Evolutionary conservation across 92 coral and sea anemone species (phyloP).

Genomic region (Palythoa grandis): DNA sequence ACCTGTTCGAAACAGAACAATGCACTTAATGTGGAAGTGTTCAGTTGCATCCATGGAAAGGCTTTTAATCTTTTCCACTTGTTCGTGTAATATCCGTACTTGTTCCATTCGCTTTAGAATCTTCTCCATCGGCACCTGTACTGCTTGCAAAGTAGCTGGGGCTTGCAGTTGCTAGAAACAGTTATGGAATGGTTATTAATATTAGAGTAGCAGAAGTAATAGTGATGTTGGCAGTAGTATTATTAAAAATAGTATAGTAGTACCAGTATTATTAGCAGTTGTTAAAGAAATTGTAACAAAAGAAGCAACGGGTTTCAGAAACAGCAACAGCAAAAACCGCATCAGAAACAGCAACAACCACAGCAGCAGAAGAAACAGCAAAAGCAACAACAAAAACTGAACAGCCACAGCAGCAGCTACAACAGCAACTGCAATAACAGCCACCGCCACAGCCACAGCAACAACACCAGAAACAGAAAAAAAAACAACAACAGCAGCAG

Average conservation of each 20-base stretch:
- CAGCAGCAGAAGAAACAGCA: no score
- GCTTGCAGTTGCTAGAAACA: conserved; percentile 70
- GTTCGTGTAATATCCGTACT: conserved; percentile 84
- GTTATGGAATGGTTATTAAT: not conserved
- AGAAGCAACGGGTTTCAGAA: no score
- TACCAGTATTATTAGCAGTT: not conserved
- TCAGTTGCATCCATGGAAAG: conserved; percentile 89
- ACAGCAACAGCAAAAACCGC: no score
- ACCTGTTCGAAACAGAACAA: conserved; percentile 89
- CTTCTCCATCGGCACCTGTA: conserved; percentile 82
- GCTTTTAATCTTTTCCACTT: conserved; percentile 76
- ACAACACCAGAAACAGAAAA: no score
- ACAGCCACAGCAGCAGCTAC: no score
- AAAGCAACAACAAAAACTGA: no score
- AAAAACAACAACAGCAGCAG: no score
- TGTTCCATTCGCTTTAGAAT: conserved; percentile 86
- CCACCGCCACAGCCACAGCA: no score
- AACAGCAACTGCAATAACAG: no score
- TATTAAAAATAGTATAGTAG: not conserved
- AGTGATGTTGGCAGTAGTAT: not conserved
- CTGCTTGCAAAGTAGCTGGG: conserved; percentile 74
- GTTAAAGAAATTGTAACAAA: no score
- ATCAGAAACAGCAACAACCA: no score
- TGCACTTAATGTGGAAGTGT: conserved; percentile 88
- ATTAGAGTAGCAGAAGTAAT: not conserved